A percentile compares a stretch with the other conserved stretches of the same genome.
These are phyloP conservation scores for Prunella fulvescens DNA, from an alignment of 2,113 vertebrate genomes.

Conservation along the genomic window DNA sequence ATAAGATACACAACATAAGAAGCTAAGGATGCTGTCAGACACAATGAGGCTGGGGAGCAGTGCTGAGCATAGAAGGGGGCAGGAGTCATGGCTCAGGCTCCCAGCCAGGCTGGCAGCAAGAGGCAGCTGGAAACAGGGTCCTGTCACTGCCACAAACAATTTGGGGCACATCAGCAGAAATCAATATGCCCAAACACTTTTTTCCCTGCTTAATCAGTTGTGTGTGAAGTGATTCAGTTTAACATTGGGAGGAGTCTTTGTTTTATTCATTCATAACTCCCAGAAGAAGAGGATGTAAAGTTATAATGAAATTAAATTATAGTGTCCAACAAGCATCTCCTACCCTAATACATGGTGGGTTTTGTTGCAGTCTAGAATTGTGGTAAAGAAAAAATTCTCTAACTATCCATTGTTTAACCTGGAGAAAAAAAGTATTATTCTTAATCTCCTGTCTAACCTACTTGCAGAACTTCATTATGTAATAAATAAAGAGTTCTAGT, in stretches of 20 bases:
- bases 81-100: neutral
- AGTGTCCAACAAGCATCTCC: neutral
- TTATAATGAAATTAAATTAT: neutral
- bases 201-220: neutral
- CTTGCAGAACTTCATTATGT: neutral
- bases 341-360: neutral
- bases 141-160: fast-evolving
- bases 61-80: neutral
- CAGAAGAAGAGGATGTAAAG: neutral
- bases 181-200: fast-evolving
- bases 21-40: neutral
- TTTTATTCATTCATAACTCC: neutral
- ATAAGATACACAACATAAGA: neutral
- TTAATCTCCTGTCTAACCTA: neutral
- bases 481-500: neutral
- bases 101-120: fast-evolving
- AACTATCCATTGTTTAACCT: neutral
- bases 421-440: neutral
- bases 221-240: neutral
- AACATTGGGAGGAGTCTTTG: neutral
- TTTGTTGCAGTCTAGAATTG: neutral
- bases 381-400: neutral
- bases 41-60: neutral
- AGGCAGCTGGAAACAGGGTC: neutral
- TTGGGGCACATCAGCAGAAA: neutral